Evolutionary conservation across 2,888 invertebrate species (phyloP), one percentile per base, ranked within the genome.

Genomic region (Allacma fusca): DNA sequence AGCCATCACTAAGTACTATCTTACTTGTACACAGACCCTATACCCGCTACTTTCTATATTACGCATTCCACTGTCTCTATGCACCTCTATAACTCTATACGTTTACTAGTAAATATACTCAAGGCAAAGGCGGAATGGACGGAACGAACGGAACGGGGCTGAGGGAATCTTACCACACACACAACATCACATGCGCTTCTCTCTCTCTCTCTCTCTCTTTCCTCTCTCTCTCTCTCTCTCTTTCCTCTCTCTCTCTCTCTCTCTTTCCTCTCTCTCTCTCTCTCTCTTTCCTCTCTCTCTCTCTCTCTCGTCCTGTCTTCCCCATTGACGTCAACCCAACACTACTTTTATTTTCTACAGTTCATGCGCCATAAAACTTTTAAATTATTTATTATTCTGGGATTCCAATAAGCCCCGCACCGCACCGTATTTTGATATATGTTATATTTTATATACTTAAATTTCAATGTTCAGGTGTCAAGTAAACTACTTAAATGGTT

Each of bases 171-270:
- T 9, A 12, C 4, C 34, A 34, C 9, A 34, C 34, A 34, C 34
- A 34, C 70, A 26, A 21, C 43, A 43, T 70, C 44, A 57, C 62
- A 62, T 62, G 26, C 24, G 62, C 71, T 19, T 57, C 44, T 34
- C 26, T 43, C n/a, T 43, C 70, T 23, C 44, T 23, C 69, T 34
- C 40, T 21, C 23, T 26, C 23, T 7, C 12, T 9, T n/a, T 13
- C 23, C 26, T 28, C 24, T 23, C 65, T 12, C 59, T 19, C n/a
- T 23, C 59, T 7, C 24, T 24, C 13, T 24, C 21, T 21, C 68
- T 24, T 19, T n/a, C n/a, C n/a, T 26, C 62, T 13, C 29, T 29
- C 28, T 29, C 24, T 24, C 69, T 12, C 13, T 1, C 62, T 57
- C 7, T 57, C n/a, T 26, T 62, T 24, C 62, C 62, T 26, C 62